Evolutionary conservation across 2,888 invertebrate genomes (phyloP), one percentile per base, ranked within the genome.

Genomic region (Agriopis marginaria): DNA sequence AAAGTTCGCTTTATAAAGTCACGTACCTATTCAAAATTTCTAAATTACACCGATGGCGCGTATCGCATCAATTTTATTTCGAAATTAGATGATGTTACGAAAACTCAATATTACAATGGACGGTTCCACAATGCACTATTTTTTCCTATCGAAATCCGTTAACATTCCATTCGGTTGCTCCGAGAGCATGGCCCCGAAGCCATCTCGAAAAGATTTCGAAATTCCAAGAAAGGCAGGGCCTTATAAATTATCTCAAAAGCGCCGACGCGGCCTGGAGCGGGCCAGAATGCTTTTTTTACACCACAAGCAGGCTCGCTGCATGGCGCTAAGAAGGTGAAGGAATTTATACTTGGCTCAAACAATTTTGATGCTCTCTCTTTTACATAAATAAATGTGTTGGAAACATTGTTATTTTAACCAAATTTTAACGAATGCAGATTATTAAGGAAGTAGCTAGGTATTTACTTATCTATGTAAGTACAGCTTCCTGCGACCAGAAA

Each of bases 161-260:
- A 77, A 91, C 92, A 93, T 94, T 93, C 93, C 93, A 90, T 89
- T 89, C 89, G 86, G 82, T 84, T 85, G 84, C 89, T 84, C 85
- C 83, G 86, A 84, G 82, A 82, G 77, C 79, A 72, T 66, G 75
- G 83, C 78, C 83, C 80, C 84, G 88, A 79, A 87, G 88, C 88
- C 88, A 89, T 89, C 92, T 89, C 85, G 83, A 82, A 85, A 88
- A 91, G 92, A 93, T 94, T 94, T 93, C 92, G 92, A 91, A 93
- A 94, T 93, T 93, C 93, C 88, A 86, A 90, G 93, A 93, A 93
- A 92, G 93, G 93, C 88, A 90, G 86, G 89, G 89, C 92, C 93
- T 93, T 93, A 93, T 93, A 93, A 93, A 93, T 93, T 92, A 93
- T 94, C 91, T 91, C 93, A 93, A 94, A 94, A 93, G 93, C 87